Conservation (phyloP, 2,888 invertebrate genomes). For the Tachina grossa region DNA sequence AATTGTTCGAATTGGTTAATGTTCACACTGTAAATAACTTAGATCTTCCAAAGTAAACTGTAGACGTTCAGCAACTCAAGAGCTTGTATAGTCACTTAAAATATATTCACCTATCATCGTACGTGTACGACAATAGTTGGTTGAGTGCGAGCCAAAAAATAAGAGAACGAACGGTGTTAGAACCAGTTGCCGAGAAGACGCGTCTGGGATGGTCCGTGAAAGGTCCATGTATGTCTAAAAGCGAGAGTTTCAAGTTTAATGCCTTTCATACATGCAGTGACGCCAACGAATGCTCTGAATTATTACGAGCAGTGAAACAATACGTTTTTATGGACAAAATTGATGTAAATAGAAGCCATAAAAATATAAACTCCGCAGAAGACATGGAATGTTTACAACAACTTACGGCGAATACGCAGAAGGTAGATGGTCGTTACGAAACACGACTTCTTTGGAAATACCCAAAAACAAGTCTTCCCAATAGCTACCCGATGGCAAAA, state of each 20-base stretch:
- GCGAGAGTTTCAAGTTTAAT: neutral
- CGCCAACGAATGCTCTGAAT: constrained; percentile 18
- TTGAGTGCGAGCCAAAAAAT: constrained; percentile 36
- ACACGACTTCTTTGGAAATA: constrained; percentile 46
- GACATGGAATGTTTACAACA: neutral
- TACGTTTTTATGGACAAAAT: no score
- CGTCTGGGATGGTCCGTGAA: constrained; percentile 58
- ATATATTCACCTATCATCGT: no score
- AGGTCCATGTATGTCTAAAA: constrained; percentile 8
- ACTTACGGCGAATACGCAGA: neutral
- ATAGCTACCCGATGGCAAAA: constrained; percentile 50
- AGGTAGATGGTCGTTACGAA: constrained; percentile 1
- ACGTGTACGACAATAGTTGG: constrained; percentile 51
- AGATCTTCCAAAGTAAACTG: constrained; percentile 35
- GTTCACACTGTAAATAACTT: constrained; percentile 31
- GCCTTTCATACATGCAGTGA: constrained; percentile 20
- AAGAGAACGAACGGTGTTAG: constrained; percentile 8
- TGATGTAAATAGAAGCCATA: constrained; percentile 4
- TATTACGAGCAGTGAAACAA: constrained; percentile 44
- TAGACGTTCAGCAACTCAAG: constrained; percentile 17
- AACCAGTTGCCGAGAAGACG: constrained; percentile 59
- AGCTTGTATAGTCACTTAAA: constrained; percentile 37
- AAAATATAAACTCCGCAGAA: neutral
- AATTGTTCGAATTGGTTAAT: constrained; percentile 17
- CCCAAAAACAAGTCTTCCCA: neutral